phyloP scores from a whole-genome alignment of 2,888 invertebrate species.

The Eristalinus aeneus region DNA sequence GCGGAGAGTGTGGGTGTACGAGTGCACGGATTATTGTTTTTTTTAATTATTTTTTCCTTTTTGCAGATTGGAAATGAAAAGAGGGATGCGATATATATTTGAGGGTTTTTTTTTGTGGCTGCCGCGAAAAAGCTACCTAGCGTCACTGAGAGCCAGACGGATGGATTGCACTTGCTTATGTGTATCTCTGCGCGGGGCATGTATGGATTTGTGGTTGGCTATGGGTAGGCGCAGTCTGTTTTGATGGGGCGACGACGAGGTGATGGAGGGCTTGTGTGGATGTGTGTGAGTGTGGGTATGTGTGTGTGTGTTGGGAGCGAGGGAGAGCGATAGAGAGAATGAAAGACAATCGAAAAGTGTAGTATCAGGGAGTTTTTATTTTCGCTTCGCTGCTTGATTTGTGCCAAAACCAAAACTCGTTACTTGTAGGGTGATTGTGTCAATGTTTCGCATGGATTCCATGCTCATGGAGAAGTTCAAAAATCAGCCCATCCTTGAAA shows the following conservation, averaged over 20 bases:
- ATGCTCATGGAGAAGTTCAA: too few relatives aligned
- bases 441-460: not conserved
- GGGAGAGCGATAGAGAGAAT: constrained; percentile 50
- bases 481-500: too few relatives aligned
- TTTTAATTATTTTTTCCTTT: constrained; percentile 67
- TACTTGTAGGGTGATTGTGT: constrained; percentile 31
- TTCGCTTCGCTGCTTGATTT: constrained; percentile 41
- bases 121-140: constrained; percentile 71
- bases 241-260: not conserved
- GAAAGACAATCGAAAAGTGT: constrained; percentile 64
- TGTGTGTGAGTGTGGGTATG: constrained; percentile 18
- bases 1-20: constrained; percentile 62
- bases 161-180: constrained; percentile 70
- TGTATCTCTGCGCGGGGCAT: constrained; percentile 69
- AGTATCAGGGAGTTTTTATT: constrained; percentile 43
- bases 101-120: constrained; percentile 66
- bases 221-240: not conserved
- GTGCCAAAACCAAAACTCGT: constrained; percentile 42
- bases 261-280: constrained; percentile 39
- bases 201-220: constrained; percentile 47
- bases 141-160: constrained; percentile 71
- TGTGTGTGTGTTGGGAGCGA: constrained; percentile 28
- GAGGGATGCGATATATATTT: constrained; percentile 69
- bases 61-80: constrained; percentile 69
- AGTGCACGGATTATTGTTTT: constrained; percentile 69